These are phyloP conservation scores for Aricia agestis DNA, from an alignment of 1,140 invertebrate species.

Conservation along the genomic window DNA sequence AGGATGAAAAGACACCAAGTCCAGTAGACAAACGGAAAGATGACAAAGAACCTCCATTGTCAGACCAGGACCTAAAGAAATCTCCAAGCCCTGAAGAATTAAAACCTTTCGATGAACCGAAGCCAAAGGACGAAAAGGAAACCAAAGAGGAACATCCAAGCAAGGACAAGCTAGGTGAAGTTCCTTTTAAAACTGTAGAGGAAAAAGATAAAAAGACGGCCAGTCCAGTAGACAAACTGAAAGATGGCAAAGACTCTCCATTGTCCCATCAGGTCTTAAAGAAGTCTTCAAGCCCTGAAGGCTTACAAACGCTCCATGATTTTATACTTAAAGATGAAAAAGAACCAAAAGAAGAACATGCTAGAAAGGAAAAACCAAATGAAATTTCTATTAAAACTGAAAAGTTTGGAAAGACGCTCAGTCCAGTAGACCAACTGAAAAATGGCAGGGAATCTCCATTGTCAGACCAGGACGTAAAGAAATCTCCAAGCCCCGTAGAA, in stretches of 20 bases:
- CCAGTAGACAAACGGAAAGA: background rate
- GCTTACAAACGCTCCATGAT: no score
- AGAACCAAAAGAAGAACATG: background rate
- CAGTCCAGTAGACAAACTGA: background rate
- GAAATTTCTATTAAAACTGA: no score
- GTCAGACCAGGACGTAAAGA: no score
- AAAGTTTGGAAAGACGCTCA: no score
- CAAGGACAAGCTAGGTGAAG: background rate
- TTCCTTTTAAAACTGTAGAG: background rate
- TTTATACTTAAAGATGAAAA: background rate
- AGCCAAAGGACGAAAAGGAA: conserved; percentile 1
- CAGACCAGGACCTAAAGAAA: background rate
- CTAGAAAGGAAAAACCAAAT: conserved; percentile 8
- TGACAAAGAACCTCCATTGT: background rate
- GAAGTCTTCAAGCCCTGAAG: background rate
- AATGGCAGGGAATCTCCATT: no score
- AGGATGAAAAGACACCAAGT: background rate
- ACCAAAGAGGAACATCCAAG: background rate
- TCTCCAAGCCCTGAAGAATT: background rate
- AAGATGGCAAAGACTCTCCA: background rate
- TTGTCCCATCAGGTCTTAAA: background rate
- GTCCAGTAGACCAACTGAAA: no score
- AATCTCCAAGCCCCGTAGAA: no score
- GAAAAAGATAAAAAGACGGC: background rate
- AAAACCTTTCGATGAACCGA: background rate